Base-by-base conservation (phyloP, 2,888 invertebrate species). In the Byasa hedistus region DNA sequence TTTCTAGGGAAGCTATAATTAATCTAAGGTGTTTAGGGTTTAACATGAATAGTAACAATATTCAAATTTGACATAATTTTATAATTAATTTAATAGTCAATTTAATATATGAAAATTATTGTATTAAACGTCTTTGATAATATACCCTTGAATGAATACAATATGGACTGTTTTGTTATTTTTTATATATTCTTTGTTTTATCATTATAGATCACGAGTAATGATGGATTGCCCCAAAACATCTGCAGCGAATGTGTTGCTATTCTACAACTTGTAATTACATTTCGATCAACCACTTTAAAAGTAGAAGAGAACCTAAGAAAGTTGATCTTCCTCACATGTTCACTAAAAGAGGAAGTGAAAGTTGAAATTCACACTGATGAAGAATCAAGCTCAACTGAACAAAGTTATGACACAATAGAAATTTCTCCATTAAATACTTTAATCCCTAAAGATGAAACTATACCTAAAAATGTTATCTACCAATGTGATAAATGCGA, bases 181-280 rank as follows among this genome's bases (percentile, higher is more conserved):
- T 48, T 17, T 48, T 48, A 19, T 48, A 7, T 19, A 3, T 7
- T 60, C 54, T 55, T 64, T 51, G 56, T 24, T 22, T 19, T 23
- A 1, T 21, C 27, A 36, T 32, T 22, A 21, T 75, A 92, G 92
- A 79, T 89, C 2, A 73, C 76, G 19, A 76, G 79, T 72, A 90
- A 90, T 54, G 94, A 95, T 83, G 93, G 93, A 52, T 78, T 95
- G 64, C 94, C 94, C 0, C 93, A 94, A 74, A 89, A 89, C 64
- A 84, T 95, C 59, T 95, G 95, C 74, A 74, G 83, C 69, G 81
- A 85, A 10, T 95, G 95, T 78, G 86, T 90, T 0, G 84, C 85
- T 67, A 83, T 86, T 64, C 83, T 94, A 21, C 82, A 92, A 65
- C 81, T 88, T 10, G 81, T 92, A 15, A 93, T 93, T 75, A 76